These are phyloP conservation scores for Ips typographus DNA, from an alignment of 1,140 invertebrate genomes.

Conservation along the genomic window DNA sequence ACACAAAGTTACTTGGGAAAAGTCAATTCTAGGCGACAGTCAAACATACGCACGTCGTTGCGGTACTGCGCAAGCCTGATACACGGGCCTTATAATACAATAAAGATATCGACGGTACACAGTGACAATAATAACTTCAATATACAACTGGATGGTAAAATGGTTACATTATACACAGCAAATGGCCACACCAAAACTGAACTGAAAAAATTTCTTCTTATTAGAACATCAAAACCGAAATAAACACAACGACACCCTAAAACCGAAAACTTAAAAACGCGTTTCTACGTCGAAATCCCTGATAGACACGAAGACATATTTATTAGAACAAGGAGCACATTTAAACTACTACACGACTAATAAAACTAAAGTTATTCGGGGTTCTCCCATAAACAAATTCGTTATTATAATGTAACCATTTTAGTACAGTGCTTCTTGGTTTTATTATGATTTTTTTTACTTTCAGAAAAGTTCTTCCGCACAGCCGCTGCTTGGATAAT, in stretches of 20 bases:
- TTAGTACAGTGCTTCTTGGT: constrained; percentile 5
- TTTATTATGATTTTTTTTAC: constrained; percentile 23
- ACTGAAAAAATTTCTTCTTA: constrained; percentile 24
- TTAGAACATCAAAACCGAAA: constrained; percentile 39
- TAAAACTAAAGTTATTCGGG: background rate
- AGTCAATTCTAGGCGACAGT: background rate
- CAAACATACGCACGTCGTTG: background rate
- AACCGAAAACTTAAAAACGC: constrained; percentile 23
- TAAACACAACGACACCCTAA: constrained; percentile 15
- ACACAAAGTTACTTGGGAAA: background rate
- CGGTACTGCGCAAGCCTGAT: background rate
- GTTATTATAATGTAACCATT: constrained; percentile 28
- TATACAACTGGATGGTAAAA: constrained; percentile 14
- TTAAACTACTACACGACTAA: constrained; percentile 7
- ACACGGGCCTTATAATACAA: background rate
- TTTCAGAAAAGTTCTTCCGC: constrained; percentile 12
- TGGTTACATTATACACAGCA: constrained; percentile 34
- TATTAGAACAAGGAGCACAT: constrained; percentile 27
- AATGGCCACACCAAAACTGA: constrained; percentile 37
- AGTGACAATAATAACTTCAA: background rate
- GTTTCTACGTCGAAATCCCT: constrained; percentile 20
- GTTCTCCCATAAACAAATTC: background rate
- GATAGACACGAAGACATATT: constrained; percentile 23
- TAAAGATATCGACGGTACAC: background rate
- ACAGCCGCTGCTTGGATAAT: too few species aligned